A percentile compares a stretch with the other conserved stretches of the same genome.
These are phyloP conservation scores for Plagodis pulveraria DNA, from an alignment of 2,888 invertebrate species.

Conservation along the genomic window DNA sequence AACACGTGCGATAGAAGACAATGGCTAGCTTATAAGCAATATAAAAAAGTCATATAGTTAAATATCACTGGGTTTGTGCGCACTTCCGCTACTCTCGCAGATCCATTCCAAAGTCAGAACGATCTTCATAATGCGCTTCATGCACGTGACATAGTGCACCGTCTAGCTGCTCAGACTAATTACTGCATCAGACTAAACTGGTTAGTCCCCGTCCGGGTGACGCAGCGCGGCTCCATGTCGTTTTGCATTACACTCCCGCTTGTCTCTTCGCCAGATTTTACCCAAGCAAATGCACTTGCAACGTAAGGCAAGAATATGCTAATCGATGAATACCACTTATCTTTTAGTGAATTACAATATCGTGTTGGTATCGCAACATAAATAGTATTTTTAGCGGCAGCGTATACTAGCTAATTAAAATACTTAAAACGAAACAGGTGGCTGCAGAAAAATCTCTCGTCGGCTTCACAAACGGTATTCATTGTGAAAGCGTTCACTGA, in stretches of 20 bases:
- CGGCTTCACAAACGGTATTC: slow-evolving; percentile 44
- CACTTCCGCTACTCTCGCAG: slow-evolving; percentile 31
- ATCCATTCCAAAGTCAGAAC: slow-evolving; percentile 54
- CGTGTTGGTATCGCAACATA: too few species aligned
- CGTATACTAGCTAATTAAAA: slow-evolving; percentile 33
- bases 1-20: too few species aligned
- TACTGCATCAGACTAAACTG: slow-evolving; percentile 74
- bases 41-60: too few species aligned
- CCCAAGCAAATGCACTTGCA: too few species aligned
- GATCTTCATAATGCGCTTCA: slow-evolving; percentile 54
- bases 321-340: not conserved
- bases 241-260: slow-evolving; percentile 48
- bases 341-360: not conserved
- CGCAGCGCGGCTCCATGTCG: slow-evolving; percentile 46
- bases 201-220: slow-evolving; percentile 57
- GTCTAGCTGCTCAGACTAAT: slow-evolving; percentile 74
- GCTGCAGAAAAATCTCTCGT: slow-evolving; percentile 44
- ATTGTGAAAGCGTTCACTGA: slow-evolving; percentile 59
- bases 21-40: too few species aligned
- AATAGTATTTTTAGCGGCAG: not conserved
- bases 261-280: slow-evolving; percentile 31
- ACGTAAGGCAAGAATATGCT: not conserved
- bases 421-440: slow-evolving; percentile 26
- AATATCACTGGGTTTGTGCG: not conserved
- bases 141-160: slow-evolving; percentile 56